Conservation (phyloP, 2,888 invertebrate species). For the Cryptus viduatorius region DNA sequence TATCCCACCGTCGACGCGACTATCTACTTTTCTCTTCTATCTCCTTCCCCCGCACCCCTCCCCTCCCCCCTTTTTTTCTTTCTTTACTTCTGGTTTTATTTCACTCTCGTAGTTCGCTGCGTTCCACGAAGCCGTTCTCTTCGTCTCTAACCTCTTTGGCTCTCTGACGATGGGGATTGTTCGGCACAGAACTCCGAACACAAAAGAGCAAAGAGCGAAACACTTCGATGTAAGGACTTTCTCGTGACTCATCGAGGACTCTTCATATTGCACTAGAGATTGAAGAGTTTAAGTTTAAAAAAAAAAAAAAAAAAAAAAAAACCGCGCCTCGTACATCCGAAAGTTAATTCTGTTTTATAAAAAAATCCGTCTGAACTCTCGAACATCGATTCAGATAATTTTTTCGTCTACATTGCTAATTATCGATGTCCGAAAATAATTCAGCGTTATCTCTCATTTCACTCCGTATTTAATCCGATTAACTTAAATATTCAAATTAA, state of each 20-base stretch:
- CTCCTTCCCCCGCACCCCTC: neutral
- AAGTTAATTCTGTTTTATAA: no score
- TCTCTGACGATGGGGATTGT: neutral
- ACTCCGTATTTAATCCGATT: no score
- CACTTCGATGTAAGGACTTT: constrained; percentile 13
- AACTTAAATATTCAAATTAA: no score
- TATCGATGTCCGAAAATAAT: no score
- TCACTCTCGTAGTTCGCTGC: neutral
- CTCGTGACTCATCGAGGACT: constrained; percentile 21
- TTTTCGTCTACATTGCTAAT: no score
- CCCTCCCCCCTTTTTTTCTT: neutral
- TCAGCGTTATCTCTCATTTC: no score
- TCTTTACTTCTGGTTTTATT: neutral
- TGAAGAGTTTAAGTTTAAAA: neutral
- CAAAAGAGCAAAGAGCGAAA: constrained; percentile 13
- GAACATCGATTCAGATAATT: no score
- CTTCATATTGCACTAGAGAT: constrained; percentile 8
- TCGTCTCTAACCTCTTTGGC: neutral
- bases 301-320: neutral
- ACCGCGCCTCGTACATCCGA: neutral
- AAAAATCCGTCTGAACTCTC: no score
- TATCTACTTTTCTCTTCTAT: constrained; percentile 22
- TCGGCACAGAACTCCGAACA: neutral
- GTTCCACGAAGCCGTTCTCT: neutral
- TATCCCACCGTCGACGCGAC: constrained; percentile 33